Evolutionary conservation across 2,888 invertebrate species (phyloP), one percentile per base, ranked within the genome.

Genomic region (Lysandra coridon): DNA sequence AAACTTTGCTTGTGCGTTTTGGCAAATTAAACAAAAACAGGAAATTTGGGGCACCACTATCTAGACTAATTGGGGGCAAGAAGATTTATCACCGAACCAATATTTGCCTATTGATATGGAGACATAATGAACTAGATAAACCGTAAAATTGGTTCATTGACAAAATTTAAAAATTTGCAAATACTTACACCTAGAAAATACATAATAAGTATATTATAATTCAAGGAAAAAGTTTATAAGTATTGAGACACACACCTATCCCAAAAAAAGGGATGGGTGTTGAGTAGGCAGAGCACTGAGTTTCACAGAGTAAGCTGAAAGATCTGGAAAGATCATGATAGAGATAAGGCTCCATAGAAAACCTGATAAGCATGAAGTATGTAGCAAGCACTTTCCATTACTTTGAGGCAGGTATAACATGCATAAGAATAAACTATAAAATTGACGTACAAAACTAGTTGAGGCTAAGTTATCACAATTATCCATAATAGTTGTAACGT

Each of bases 151-250:
- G 53, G 53, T 53, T 76, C 53, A 76, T 30, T 49, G 76, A 44
- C 49, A 49, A 75, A 49, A 30, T 75, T 75, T 69, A 69, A 33
- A 33, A 17, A n/a, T 23, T 62, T 62, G 4, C 62, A 23, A 62
- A 62, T 17, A 4, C 4, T 57, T n/a, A 62, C 62, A 23, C 62
- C 2, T 62, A 62, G 6, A 23, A n/a, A 62, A 62, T 62, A 84
- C 86, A 87, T 88, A 87, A 89, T 89, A 89, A 85, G 85, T 83
- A 80, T 83, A 86, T 90, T 89, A 23, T 23, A 23, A 23, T 23
- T 23, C 23, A 88, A 87, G 88, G 88, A 85, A 87, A 83, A 44
- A 85, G 84, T 62, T 62, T 5, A n/a, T 62, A 14, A 62, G n/a
- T 44, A 44, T 44, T 44, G 2, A 7, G 40, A 7, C 40, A 7